phyloP scores from a whole-genome alignment of 2,113 vertebrate genomes.

The Oceanodroma tethys region DNA sequence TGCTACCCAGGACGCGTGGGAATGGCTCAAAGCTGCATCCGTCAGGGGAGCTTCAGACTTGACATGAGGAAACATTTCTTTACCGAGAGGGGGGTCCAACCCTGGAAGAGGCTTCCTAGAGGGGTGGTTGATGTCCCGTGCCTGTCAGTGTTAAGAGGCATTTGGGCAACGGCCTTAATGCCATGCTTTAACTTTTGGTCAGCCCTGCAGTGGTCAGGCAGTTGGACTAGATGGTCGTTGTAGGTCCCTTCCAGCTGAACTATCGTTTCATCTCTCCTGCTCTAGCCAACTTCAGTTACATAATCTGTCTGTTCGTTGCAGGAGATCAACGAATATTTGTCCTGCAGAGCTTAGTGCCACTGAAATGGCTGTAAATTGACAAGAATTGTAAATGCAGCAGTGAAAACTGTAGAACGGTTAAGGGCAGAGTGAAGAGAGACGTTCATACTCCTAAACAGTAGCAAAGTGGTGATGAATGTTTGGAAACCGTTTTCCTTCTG shows the following conservation, averaged over 20 bases:
- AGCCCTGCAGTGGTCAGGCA: not conserved
- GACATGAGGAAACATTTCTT: not conserved
- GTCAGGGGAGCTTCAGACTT: fast-evolving
- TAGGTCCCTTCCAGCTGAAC: not conserved
- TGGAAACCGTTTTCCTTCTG: not conserved
- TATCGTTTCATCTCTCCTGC: not conserved
- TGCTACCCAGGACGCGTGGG: too few species aligned
- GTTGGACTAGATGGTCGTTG: fast-evolving
- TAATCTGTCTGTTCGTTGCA: not conserved
- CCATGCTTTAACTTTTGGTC: not conserved
- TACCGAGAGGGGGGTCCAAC: not conserved
- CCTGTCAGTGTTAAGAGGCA: too few species aligned
- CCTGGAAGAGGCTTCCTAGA: not conserved
- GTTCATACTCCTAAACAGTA: not conserved
- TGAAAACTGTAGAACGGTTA: not conserved
- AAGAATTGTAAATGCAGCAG: not conserved
- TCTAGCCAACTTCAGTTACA: not conserved
- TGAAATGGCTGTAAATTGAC: not conserved
- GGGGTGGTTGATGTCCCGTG: fast-evolving
- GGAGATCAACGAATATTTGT: not conserved
- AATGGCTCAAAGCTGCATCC: not conserved
- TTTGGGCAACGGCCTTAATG: not conserved
- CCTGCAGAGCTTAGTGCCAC: not conserved
- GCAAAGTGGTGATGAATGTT: fast-evolving
- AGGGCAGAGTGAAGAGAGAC: not conserved